phyloP scores from a whole-genome alignment of 2,888 invertebrate species.

The Tetragnatha montana region DNA sequence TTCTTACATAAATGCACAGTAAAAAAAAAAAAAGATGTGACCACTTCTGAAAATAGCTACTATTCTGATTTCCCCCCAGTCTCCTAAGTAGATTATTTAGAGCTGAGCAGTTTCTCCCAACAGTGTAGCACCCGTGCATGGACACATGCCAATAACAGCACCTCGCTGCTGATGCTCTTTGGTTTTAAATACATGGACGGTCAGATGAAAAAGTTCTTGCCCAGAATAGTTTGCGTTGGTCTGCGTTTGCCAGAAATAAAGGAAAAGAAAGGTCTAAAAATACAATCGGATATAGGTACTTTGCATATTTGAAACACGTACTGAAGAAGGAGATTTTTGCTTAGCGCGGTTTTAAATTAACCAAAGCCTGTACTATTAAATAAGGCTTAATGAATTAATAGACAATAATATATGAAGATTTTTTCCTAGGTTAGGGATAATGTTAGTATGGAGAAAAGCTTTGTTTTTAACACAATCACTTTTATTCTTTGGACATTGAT shows the following conservation, averaged over 20 bases:
- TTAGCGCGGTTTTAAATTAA: no score
- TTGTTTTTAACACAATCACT: no score
- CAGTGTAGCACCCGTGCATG: conserved; percentile 65
- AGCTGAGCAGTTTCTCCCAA: conserved; percentile 62
- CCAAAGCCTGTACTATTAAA: no score
- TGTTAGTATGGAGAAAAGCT: no score
- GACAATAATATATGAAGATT: no score
- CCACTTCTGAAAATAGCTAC: conserved; percentile 42
- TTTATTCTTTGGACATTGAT: no score
- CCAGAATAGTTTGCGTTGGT: conserved; percentile 21
- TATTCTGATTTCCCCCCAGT: conserved; percentile 28
- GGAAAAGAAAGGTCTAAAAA: conserved; percentile 28
- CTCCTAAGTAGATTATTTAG: conserved; percentile 57
- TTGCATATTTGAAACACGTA: conserved; percentile 32
- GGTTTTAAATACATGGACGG: conserved; percentile 65
- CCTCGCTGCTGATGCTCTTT: conserved; percentile 41
- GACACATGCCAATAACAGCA: conserved; percentile 70
- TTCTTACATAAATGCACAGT: conserved; percentile 21
- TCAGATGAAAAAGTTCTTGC: conserved; percentile 46
- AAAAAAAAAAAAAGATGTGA: conserved; percentile 28
- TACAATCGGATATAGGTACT: conserved; percentile 24
- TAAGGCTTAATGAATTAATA: no score
- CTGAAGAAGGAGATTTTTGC: no score
- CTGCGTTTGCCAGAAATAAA: conserved; percentile 41
- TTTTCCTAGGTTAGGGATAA: no score